Evolutionary conservation across 2,113 vertebrate species (phyloP).

Genomic region (Psammodynastes pulverulentus): DNA sequence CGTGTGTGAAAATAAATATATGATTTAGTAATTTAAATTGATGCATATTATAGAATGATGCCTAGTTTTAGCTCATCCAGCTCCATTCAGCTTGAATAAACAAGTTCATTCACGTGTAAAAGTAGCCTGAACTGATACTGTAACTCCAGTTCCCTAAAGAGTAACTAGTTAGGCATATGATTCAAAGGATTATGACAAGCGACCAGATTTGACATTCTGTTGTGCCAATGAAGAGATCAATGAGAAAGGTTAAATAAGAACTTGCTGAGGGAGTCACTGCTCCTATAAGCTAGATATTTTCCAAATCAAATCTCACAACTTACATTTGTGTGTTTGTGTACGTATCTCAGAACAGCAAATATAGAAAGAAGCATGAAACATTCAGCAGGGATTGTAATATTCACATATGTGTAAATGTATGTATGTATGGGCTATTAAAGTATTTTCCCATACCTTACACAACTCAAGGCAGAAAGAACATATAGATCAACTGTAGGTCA

Average conservation of each 20-base stretch:
- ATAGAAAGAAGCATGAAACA: not conserved
- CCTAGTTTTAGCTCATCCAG: not conserved
- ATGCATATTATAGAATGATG: not conserved
- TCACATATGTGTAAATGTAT: not conserved
- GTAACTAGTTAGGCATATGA: not conserved
- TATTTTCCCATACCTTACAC: not conserved
- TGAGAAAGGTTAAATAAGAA: not conserved
- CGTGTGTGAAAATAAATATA: not conserved
- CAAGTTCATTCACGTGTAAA: not conserved
- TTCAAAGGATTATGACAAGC: not conserved
- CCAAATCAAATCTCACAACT: not conserved
- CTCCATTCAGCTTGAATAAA: not conserved
- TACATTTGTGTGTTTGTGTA: not conserved
- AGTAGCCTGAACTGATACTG: not conserved
- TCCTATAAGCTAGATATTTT: not conserved
- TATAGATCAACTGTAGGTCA: not conserved
- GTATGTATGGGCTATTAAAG: not conserved
- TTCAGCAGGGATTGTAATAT: not conserved
- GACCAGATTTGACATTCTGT: slow-evolving; percentile 8
- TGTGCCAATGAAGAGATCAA: not conserved
- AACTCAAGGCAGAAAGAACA: not conserved
- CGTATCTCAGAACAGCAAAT: not conserved
- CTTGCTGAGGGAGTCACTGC: not conserved
- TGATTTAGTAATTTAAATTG: not conserved
- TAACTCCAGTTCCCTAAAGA: not conserved